A percentile compares a stretch with the other conserved stretches of the same genome.
phyloP scores from a whole-genome alignment of 2,797 vertebrate genomes.

The Poecilia gillii region DNA sequence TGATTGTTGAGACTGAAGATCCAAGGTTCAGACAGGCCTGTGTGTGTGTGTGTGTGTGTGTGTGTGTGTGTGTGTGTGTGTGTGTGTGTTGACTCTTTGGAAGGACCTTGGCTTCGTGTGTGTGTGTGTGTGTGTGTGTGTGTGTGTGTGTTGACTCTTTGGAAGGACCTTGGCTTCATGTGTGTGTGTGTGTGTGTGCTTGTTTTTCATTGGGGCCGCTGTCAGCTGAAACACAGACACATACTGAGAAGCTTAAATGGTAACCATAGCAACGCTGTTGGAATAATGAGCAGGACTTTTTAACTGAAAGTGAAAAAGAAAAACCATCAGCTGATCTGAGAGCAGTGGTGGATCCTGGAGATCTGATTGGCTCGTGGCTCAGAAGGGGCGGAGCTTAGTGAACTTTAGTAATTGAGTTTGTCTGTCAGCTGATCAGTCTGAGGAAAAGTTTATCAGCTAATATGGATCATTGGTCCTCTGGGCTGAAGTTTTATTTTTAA shows the following conservation, averaged over 20 bases:
- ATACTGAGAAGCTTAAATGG: constrained; percentile 14
- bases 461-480: background rate
- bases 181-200: constrained; percentile 4
- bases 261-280: constrained; percentile 34
- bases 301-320: constrained; percentile 16
- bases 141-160: constrained; percentile 1
- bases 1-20: constrained; percentile 35
- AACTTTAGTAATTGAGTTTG: background rate
- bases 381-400: background rate
- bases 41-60: constrained; percentile 13
- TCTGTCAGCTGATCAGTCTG: background rate
- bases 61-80: constrained; percentile 17
- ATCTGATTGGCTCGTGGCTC: constrained; percentile 2
- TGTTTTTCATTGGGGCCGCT: constrained; percentile 7
- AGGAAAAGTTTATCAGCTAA: background rate
- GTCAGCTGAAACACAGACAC: constrained; percentile 23
- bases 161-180: background rate
- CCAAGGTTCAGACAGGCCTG: background rate
- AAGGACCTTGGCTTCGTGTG: background rate
- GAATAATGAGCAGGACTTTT: constrained; percentile 13
- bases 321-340: constrained; percentile 3
- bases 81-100: background rate
- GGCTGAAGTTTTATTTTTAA: background rate
- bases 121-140: constrained; percentile 15
- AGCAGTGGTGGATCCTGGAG: background rate